phyloP scores from a whole-genome alignment of 2,113 vertebrate genomes.

The Oreotrochilus melanogaster region DNA sequence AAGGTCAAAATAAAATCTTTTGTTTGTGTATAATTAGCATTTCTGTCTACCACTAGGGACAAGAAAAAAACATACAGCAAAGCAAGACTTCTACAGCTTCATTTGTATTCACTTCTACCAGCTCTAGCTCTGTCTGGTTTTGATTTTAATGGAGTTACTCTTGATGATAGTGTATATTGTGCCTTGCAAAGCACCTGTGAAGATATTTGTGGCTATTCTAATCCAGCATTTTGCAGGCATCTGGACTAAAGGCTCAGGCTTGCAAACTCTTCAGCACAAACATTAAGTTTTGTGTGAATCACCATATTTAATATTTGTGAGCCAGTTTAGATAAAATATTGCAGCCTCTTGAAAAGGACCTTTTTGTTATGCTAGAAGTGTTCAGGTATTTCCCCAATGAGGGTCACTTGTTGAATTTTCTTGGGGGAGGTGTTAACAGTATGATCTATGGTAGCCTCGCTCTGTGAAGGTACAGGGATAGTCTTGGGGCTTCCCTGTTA shows the following conservation, averaged over 20 bases:
- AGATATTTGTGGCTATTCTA: neutral
- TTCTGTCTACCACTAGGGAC: neutral
- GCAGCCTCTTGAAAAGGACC: neutral
- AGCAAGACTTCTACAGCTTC: neutral
- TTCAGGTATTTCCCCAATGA: neutral
- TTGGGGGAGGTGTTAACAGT: neutral
- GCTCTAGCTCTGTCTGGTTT: neutral
- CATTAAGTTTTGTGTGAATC: neutral
- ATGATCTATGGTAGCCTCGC: neutral
- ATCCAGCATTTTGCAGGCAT: neutral
- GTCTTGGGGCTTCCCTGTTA: neutral
- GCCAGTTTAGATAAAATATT: neutral
- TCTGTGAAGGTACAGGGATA: neutral
- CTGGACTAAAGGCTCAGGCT: neutral
- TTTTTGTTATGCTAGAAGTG: neutral
- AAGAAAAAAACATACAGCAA: neutral
- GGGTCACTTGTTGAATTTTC: neutral
- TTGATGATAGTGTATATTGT: neutral
- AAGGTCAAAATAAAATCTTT: neutral
- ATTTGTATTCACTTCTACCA: neutral
- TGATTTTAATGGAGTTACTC: neutral
- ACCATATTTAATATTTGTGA: neutral
- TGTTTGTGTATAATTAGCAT: neutral
- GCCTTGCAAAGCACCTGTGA: neutral
- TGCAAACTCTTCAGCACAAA: neutral